These are phyloP conservation scores for Caerostris darwini DNA, from an alignment of 1,140 invertebrate species.

Conservation along the genomic window DNA sequence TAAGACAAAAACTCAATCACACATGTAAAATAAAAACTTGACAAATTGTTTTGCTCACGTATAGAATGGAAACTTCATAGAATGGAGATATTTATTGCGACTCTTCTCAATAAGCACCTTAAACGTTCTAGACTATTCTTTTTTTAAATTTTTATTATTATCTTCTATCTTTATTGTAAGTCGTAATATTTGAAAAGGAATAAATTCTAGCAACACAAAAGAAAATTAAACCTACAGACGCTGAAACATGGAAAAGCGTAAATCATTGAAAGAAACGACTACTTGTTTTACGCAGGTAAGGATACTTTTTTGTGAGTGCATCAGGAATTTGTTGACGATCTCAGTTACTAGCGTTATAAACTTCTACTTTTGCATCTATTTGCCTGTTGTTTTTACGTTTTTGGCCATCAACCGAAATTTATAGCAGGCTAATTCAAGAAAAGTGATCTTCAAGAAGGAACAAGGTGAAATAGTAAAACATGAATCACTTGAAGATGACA, in stretches of 20 bases:
- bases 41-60: too few relatives aligned
- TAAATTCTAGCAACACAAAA: conserved; percentile 43
- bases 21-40: not conserved
- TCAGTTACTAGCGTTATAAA: not conserved
- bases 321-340: not conserved
- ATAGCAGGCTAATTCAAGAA: too few relatives aligned
- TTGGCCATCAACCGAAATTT: too few relatives aligned
- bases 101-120: not conserved
- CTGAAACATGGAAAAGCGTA: conserved; percentile 7
- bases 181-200: not conserved
- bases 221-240: conserved; percentile 14
- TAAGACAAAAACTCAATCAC: not conserved
- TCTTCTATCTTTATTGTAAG: not conserved
- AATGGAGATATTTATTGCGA: not conserved
- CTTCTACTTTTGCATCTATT: not conserved
- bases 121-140: not conserved
- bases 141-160: not conserved
- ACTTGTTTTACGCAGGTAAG: not conserved
- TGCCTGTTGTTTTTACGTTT: too few relatives aligned
- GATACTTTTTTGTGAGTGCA: not conserved
- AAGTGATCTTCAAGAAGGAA: too few relatives aligned
- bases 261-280: conserved; percentile 12
- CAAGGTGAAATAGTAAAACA: too few relatives aligned
- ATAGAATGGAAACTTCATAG: too few relatives aligned
- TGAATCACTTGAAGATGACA: too few relatives aligned